Evolutionary conservation across 2,113 vertebrate species (phyloP), one percentile per base, ranked within the genome.

Genomic region (Garra rufa): DNA sequence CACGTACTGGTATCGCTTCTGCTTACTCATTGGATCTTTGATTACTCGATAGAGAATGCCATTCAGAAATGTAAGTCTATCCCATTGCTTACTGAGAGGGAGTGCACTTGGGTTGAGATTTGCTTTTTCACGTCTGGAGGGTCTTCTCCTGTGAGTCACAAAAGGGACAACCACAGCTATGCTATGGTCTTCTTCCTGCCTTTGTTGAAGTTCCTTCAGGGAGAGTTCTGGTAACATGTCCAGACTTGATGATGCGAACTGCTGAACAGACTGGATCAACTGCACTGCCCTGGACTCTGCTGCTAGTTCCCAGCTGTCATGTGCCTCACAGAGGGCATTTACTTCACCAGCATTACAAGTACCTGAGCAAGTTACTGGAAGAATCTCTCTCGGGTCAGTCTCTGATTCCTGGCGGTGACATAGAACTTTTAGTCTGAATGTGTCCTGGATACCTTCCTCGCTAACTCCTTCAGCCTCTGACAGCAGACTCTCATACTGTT

Each of bases 401-500:
- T 38, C 19, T 7, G 48, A 38, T 8, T 21, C 15, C 11, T 9
- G 10, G 5, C 4, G 3, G 1, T 65, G 65, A 65, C 73, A 67
- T n/a, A 38, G 55, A 2, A 83, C 82, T 50, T 83, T 76, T 9
- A 76, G 15, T 9, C 50, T 17, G 26, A 84, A 84, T 1, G 48
- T 24, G 3, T 69, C 44, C 13, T 77, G 21, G 4, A 79, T 57
- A 4, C 75, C 34, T 30, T 77, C 63, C 21, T 71, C 83, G 8
- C 75, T 30, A 6, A 84, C 46, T 19, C 24, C 30, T 3, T 69
- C 61, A 52, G 83, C 75, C 15, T 84, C 83, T 4, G 14, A 24
- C 1, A 84, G 34, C 6, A 84, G 11, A 21, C 14, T 14, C 4
- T 19, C 19, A 21, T 79, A 84, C 1, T 8, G 50, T 34, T 78